phyloP scores from a whole-genome alignment of 2,797 vertebrate species.

The Mus caroli region DNA sequence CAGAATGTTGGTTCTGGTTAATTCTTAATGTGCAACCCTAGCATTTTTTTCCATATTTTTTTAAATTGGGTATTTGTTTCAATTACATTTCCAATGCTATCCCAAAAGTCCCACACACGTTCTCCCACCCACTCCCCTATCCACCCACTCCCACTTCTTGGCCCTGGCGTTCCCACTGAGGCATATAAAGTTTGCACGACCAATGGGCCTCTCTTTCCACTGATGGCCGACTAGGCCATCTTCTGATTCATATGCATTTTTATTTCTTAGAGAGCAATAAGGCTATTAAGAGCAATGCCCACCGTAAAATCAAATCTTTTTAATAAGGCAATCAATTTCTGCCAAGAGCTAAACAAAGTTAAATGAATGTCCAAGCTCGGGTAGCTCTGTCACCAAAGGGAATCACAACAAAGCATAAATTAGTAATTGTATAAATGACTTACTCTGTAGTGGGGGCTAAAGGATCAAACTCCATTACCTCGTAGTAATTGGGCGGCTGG shows the following conservation, averaged over 20 bases:
- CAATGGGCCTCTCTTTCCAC: too few relatives aligned
- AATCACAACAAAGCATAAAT: conserved; percentile 33
- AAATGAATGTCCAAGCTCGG: conserved; percentile 56
- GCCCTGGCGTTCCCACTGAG: too few relatives aligned
- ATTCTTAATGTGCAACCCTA: conserved; percentile 45
- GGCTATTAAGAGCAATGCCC: conserved; percentile 43
- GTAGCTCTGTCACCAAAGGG: conserved; percentile 43
- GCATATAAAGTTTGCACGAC: too few relatives aligned
- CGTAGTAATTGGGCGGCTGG: conserved; percentile 87
- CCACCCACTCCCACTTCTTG: too few relatives aligned
- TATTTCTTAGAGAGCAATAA: conserved; percentile 36
- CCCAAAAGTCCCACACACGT: too few relatives aligned
- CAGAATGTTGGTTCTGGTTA: conserved; percentile 21
- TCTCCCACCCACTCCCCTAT: too few relatives aligned
- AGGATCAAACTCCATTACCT: conserved; percentile 91
- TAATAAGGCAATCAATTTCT: conserved; percentile 68
- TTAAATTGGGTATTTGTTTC: too few relatives aligned
- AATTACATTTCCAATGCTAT: too few relatives aligned
- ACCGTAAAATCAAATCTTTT: conserved; percentile 65
- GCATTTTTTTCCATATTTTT: too few relatives aligned
- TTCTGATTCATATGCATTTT: too few relatives aligned
- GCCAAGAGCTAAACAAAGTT: conserved; percentile 63
- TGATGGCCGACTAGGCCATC: too few relatives aligned
- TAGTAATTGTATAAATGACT: conserved; percentile 83
- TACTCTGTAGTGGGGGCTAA: conserved; percentile 89